phyloP scores from a whole-genome alignment of 2,113 vertebrate genomes.

The Crocuta crocuta region DNA sequence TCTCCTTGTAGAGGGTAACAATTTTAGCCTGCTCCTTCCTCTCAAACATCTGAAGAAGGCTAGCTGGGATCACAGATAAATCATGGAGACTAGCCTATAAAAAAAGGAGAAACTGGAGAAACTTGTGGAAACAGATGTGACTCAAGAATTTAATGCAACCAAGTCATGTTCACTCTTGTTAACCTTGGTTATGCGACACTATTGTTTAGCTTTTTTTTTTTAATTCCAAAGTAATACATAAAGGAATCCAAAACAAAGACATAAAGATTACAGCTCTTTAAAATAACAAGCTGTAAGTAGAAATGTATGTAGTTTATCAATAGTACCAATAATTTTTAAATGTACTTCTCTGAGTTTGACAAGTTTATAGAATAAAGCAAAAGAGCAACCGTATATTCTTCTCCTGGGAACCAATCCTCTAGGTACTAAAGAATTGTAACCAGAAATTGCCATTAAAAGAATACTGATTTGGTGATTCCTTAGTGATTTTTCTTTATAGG shows the following conservation, averaged over 20 bases:
- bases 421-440: not conserved
- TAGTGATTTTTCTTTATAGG: slow-evolving; percentile 10
- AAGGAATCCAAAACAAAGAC: not conserved
- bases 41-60: not conserved
- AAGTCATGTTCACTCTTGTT: not conserved
- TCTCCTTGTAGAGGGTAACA: not conserved
- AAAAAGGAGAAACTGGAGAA: not conserved
- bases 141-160: not conserved
- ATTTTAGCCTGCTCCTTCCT: not conserved
- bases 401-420: not conserved
- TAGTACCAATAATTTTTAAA: not conserved
- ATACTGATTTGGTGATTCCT: not conserved
- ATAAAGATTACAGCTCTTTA: not conserved
- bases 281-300: not conserved
- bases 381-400: not conserved
- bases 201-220: not conserved
- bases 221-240: not conserved
- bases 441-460: not conserved
- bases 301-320: not conserved
- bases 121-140: not conserved
- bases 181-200: not conserved
- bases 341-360: not conserved
- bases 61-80: not conserved
- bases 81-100: not conserved
- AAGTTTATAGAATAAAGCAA: not conserved